Evolutionary conservation across 2,888 invertebrate genomes (phyloP).

Genomic region (Pherbina coryleti): DNA sequence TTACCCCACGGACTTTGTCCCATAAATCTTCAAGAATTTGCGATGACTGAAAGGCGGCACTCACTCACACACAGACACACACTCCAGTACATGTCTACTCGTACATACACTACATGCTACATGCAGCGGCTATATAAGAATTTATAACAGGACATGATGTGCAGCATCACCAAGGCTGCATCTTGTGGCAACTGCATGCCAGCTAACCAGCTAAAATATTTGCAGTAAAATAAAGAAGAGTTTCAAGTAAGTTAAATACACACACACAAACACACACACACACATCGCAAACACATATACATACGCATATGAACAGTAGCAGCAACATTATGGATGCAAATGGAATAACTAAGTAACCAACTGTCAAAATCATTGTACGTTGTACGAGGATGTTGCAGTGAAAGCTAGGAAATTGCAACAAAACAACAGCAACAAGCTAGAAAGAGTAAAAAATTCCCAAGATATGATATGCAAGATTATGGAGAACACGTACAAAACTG

Average conservation of each 20-base stretch:
- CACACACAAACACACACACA: background rate
- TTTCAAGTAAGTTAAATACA: background rate
- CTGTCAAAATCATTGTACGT: constrained; percentile 57
- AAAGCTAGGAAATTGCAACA: background rate
- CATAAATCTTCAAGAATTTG: constrained; percentile 35
- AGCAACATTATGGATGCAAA: constrained; percentile 60
- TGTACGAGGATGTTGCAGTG: background rate
- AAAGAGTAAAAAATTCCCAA: background rate
- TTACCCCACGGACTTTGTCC: constrained; percentile 16
- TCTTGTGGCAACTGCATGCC: background rate
- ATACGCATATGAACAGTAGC: background rate
- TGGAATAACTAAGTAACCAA: constrained; percentile 60
- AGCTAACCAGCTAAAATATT: background rate
- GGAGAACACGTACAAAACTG: background rate
- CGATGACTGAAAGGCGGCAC: constrained; percentile 14
- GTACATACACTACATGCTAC: constrained; percentile 9
- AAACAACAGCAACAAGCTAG: background rate
- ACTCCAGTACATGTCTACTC: constrained; percentile 28
- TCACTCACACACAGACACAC: constrained; percentile 36
- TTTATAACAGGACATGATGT: background rate
- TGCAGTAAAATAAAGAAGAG: background rate
- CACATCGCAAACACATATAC: background rate
- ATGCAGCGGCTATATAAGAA: background rate
- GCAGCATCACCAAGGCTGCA: background rate
- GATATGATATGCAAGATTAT: background rate